phyloP scores from a whole-genome alignment of 92 coral and sea anemone species.

The Epizoanthus scotinus region DNA sequence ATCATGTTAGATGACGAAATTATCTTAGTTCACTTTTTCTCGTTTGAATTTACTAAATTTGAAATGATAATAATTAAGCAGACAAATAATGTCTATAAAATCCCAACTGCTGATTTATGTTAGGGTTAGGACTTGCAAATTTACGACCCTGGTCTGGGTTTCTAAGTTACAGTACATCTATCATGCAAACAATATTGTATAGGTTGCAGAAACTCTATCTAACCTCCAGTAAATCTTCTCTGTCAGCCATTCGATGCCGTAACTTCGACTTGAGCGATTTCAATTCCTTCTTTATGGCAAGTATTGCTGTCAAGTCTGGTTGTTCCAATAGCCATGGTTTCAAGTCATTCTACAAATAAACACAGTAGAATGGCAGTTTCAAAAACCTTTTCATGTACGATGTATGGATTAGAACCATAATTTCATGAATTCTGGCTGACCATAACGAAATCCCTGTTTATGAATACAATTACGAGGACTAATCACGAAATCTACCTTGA shows the following conservation, averaged over 20 bases:
- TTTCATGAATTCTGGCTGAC: no score
- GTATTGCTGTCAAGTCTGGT: slow-evolving; percentile 71
- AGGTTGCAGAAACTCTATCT: neutral
- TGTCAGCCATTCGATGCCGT: slow-evolving; percentile 84
- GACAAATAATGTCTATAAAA: no score
- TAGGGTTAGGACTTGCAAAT: neutral
- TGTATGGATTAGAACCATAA: no score
- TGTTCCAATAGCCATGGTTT: slow-evolving; percentile 43
- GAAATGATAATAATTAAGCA: no score
- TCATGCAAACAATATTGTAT: neutral
- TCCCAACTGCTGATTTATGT: no score
- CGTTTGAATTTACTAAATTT: no score
- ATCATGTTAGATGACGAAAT: no score
- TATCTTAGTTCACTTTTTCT: neutral
- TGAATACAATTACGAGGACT: no score
- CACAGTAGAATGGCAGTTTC: neutral
- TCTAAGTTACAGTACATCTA: neutral
- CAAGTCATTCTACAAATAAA: slow-evolving; percentile 48
- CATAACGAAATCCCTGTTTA: no score
- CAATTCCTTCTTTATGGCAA: slow-evolving; percentile 58
- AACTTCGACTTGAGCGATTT: slow-evolving; percentile 80
- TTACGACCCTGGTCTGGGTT: no score
- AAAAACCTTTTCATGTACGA: neutral
- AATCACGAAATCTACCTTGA: no score
- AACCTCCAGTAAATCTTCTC: slow-evolving; percentile 86